Evolutionary conservation across 2,113 vertebrate genomes (phyloP).

Genomic region (Heliornis fulica): DNA sequence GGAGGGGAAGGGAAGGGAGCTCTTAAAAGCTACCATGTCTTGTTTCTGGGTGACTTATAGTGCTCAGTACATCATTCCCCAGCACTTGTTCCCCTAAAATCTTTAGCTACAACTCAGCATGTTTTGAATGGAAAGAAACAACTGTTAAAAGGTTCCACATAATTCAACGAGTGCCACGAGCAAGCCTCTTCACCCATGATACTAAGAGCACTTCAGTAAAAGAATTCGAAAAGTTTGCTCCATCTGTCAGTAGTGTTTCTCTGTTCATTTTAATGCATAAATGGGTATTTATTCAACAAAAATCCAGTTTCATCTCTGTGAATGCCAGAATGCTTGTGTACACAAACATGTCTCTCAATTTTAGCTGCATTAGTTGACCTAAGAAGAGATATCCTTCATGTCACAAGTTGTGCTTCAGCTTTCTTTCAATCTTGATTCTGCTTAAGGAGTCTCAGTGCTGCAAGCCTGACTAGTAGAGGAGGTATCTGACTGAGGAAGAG

Average conservation of each 20-base stretch:
- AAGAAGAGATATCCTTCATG: background rate
- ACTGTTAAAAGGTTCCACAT: background rate
- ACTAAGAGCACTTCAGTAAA: background rate
- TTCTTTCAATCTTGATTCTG: background rate
- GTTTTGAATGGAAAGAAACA: background rate
- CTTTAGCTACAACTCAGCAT: background rate
- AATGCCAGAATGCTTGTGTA: background rate
- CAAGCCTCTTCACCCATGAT: background rate
- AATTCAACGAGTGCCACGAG: background rate
- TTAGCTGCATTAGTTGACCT: background rate
- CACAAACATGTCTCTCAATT: background rate
- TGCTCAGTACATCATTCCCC: background rate
- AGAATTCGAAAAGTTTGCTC: background rate
- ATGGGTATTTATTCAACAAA: background rate
- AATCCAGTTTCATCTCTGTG: background rate
- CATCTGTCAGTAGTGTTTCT: background rate
- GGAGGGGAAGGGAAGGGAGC: background rate
- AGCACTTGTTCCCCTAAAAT: background rate
- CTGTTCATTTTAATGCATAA: background rate
- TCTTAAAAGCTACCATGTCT: background rate
- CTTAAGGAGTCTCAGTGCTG: background rate
- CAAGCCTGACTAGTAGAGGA: background rate
- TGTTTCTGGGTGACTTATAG: background rate
- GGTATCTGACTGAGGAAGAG: background rate
- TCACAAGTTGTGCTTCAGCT: background rate